These are phyloP conservation scores for Oreochromis aureus DNA, from an alignment of 2,113 vertebrate genomes.

Conservation along the genomic window DNA sequence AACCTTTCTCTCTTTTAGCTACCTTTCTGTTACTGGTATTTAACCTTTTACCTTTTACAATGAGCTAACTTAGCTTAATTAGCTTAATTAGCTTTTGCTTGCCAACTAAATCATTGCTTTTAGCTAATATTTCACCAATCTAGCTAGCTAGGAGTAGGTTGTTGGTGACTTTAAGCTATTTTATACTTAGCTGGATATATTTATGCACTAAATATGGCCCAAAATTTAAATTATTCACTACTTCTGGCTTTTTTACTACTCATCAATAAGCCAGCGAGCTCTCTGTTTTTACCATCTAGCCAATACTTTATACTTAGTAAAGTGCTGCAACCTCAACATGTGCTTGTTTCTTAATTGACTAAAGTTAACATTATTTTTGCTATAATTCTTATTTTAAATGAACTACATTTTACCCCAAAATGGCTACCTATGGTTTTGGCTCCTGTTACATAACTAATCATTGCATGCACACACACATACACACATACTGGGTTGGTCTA, in stretches of 20 bases:
- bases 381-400: not conserved
- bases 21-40: not conserved
- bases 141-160: not conserved
- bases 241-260: not conserved
- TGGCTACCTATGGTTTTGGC: not conserved
- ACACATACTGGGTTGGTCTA: not conserved
- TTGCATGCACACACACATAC: not conserved
- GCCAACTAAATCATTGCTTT: not conserved
- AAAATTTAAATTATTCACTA: not conserved
- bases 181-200: not conserved
- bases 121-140: not conserved
- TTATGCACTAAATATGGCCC: not conserved
- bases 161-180: not conserved
- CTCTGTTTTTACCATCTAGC: not conserved
- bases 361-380: not conserved
- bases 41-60: not conserved
- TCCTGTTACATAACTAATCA: conserved; percentile 42
- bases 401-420: not conserved
- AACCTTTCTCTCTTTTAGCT: not conserved
- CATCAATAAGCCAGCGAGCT: not conserved
- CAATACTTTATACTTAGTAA: not conserved
- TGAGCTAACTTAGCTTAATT: not conserved
- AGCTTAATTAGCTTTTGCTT: not conserved
- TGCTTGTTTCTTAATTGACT: not conserved
- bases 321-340: not conserved